These are phyloP conservation scores for Tethea ocularis DNA, from an alignment of 2,888 invertebrate genomes.

Conservation along the genomic window DNA sequence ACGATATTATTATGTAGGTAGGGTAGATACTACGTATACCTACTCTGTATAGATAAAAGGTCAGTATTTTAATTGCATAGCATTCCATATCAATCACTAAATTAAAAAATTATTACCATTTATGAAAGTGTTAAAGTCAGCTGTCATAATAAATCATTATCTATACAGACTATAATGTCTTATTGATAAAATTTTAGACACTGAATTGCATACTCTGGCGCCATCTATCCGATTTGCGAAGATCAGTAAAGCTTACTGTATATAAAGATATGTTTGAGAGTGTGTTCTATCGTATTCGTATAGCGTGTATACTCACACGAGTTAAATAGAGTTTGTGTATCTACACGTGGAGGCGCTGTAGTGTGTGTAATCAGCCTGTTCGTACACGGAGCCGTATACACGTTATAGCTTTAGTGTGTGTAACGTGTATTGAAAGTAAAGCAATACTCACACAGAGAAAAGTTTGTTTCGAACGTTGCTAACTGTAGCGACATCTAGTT, in stretches of 20 bases:
- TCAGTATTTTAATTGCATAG: not conserved
- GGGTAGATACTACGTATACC: not conserved
- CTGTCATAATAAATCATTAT: conserved; percentile 16
- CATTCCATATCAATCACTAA: not conserved
- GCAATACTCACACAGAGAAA: conserved; percentile 52
- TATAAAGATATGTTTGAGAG: conserved; percentile 32
- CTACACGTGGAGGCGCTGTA: conserved; percentile 17
- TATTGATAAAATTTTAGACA: conserved; percentile 21
- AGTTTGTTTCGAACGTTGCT: conserved; percentile 53
- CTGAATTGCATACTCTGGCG: conserved; percentile 36
- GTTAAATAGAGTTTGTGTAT: conserved; percentile 26
- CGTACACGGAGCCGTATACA: conserved; percentile 38
- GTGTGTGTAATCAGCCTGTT: conserved; percentile 43
- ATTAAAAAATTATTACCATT: not conserved
- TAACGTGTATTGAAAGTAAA: conserved; percentile 39
- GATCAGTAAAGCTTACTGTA: conserved; percentile 35
- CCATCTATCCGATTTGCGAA: conserved; percentile 56
- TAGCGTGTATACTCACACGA: conserved; percentile 27
- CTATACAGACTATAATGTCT: conserved; percentile 15
- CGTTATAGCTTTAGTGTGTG: conserved; percentile 33
- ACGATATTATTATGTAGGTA: not conserved
- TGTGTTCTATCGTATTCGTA: conserved; percentile 28
- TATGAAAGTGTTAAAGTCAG: not conserved
- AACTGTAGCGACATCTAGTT: conserved; percentile 73
- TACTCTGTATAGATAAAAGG: not conserved